These are phyloP conservation scores for Nematolebias whitei DNA, from an alignment of 2,113 vertebrate genomes.

Conservation along the genomic window DNA sequence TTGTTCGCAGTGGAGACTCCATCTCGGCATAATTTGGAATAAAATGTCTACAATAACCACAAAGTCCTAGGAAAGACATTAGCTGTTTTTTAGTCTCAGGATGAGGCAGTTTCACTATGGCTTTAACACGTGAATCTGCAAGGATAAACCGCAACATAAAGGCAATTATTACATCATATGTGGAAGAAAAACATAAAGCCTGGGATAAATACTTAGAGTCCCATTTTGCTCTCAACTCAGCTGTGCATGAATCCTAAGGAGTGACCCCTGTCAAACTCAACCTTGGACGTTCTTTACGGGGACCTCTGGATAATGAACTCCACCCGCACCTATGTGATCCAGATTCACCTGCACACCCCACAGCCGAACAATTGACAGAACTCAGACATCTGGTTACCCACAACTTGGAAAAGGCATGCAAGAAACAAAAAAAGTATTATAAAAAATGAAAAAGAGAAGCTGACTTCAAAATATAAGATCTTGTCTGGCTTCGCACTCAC, in stretches of 20 bases:
- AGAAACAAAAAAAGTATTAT: not conserved
- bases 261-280: not conserved
- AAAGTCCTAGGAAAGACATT: too few relatives aligned
- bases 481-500: not conserved
- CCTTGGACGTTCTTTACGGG: not conserved
- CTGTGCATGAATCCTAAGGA: not conserved
- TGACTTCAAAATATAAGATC: not conserved
- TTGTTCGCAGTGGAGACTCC: too few relatives aligned
- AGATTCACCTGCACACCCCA: not conserved
- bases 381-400: not conserved
- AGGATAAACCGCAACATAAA: not conserved
- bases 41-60: too few relatives aligned
- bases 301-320: not conserved
- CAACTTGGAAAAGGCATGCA: not conserved
- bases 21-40: too few relatives aligned
- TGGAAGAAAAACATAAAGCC: not conserved
- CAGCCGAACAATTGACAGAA: not conserved
- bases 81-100: too few relatives aligned
- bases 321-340: not conserved
- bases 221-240: not conserved
- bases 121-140: too few relatives aligned
- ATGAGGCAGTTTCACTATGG: too few relatives aligned
- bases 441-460: not conserved
- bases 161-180: not conserved
- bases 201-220: not conserved